Evolutionary conservation across 1,140 invertebrate species (phyloP).

Genomic region (Apolygus lucorum): DNA sequence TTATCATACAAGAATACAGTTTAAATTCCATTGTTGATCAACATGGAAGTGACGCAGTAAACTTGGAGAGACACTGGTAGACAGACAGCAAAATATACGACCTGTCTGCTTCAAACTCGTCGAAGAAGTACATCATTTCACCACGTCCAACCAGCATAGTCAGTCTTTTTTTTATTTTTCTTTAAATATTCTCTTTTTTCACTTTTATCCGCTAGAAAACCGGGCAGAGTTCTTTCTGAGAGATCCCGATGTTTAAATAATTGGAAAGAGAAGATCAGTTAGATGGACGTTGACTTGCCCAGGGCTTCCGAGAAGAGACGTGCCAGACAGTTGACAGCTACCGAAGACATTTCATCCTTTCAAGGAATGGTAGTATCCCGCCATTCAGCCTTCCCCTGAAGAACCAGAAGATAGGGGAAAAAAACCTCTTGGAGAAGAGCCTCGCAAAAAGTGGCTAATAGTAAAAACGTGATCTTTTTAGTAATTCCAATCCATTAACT

Average conservation of each 20-base stretch:
- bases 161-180: not conserved
- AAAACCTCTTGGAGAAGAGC: not conserved
- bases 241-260: slow-evolving; percentile 6
- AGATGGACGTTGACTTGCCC: not conserved
- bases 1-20: too few species aligned
- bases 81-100: too few species aligned
- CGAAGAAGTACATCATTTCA: not conserved
- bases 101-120: not conserved
- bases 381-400: slow-evolving; percentile 2
- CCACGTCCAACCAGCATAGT: not conserved
- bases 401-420: not conserved
- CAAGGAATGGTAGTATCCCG: slow-evolving; percentile 10
- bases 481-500: slow-evolving; percentile 15
- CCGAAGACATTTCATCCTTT: slow-evolving; percentile 10
- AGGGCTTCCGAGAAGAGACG: not conserved
- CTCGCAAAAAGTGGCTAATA: slow-evolving; percentile 9
- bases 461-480: slow-evolving; percentile 15
- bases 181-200: not conserved
- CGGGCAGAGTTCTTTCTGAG: not conserved
- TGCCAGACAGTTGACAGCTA: slow-evolving; percentile 2
- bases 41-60: too few species aligned
- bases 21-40: too few species aligned
- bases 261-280: slow-evolving; percentile 4
- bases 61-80: too few species aligned
- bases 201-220: not conserved